Evolutionary conservation across 2,888 invertebrate species (phyloP).

Genomic region (Hirudinaria manillensis): DNA sequence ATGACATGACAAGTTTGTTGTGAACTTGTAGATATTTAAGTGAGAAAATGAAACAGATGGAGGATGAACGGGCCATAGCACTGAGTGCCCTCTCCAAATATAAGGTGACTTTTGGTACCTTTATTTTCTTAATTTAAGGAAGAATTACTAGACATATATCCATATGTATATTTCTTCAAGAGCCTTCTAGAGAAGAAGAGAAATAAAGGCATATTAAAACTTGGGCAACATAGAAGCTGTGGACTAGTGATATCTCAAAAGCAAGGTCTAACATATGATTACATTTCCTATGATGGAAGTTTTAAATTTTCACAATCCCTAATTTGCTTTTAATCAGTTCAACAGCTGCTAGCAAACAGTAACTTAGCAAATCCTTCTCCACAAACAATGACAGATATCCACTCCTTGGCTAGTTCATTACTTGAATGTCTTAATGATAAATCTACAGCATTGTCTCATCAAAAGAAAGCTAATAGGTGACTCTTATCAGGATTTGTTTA

Average conservation of each 20-base stretch:
- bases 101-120: constrained; percentile 42
- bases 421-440: constrained; percentile 80
- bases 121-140: too few relatives aligned
- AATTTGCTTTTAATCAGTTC: constrained; percentile 16
- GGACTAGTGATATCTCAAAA: constrained; percentile 73
- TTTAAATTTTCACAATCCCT: too few relatives aligned
- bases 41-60: constrained; percentile 70
- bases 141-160: too few relatives aligned
- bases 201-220: constrained; percentile 66
- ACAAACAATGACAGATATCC: constrained; percentile 69
- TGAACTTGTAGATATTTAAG: constrained; percentile 59
- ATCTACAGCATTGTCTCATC: constrained; percentile 74
- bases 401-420: constrained; percentile 70
- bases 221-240: constrained; percentile 60
- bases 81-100: constrained; percentile 61
- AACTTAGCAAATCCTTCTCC: constrained; percentile 59
- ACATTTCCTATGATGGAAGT: background rate
- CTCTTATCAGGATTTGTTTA: background rate
- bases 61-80: constrained; percentile 72
- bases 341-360: constrained; percentile 9
- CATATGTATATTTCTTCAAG: constrained; percentile 31
- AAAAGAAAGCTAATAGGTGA: constrained; percentile 72
- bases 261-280: constrained; percentile 61
- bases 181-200: constrained; percentile 60
- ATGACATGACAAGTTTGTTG: too few relatives aligned